A percentile compares a stretch with the other conserved stretches of the same genome.
phyloP scores from a whole-genome alignment of 2,113 vertebrate genomes.

The Seriola aureovittata region DNA sequence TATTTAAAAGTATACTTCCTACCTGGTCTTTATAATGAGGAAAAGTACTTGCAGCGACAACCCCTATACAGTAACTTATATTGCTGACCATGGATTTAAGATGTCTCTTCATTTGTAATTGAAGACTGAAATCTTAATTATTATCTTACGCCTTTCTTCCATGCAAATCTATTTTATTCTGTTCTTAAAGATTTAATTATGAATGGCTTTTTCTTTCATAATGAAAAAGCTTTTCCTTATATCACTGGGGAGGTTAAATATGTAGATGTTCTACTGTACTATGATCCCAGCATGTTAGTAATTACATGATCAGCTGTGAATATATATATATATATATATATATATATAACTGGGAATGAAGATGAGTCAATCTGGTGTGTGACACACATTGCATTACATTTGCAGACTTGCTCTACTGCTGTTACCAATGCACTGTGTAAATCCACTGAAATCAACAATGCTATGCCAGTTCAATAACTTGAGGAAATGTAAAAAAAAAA shows the following conservation, averaged over 20 bases:
- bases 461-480: background rate
- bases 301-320: conserved; percentile 49
- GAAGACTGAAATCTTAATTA: background rate
- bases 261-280: conserved; percentile 51
- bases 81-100: background rate
- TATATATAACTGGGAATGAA: background rate
- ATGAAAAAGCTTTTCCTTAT: conserved; percentile 31
- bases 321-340: background rate
- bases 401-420: conserved; percentile 18
- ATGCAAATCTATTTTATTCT: conserved; percentile 5
- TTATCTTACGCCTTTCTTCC: conserved; percentile 21
- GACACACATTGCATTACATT: conserved; percentile 40
- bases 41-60: background rate
- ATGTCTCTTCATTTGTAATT: background rate
- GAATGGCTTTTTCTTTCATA: conserved; percentile 19
- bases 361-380: conserved; percentile 39
- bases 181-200: conserved; percentile 30
- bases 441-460: conserved; percentile 5
- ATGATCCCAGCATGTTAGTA: conserved; percentile 48
- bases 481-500: background rate
- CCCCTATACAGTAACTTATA: background rate
- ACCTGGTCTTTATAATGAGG: too few relatives aligned
- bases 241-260: conserved; percentile 41
- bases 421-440: conserved; percentile 5
- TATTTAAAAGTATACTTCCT: too few relatives aligned